Evolutionary conservation across 2,888 invertebrate species (phyloP), one percentile per base, ranked within the genome.

Genomic region (Molanna angustata): DNA sequence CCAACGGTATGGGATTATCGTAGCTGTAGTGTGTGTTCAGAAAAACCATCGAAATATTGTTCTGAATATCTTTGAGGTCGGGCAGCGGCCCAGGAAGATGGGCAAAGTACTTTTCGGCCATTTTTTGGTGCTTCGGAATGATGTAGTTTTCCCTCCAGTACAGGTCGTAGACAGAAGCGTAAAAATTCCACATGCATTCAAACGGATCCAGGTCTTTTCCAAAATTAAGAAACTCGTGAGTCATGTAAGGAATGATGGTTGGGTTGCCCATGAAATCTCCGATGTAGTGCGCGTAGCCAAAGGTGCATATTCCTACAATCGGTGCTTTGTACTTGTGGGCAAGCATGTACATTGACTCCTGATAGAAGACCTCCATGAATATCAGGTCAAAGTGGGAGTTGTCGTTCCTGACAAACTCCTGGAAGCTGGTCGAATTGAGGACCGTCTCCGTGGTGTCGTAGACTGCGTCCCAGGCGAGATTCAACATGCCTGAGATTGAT

Each of bases 1-100:
- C 68, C 18, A 74, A 69, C 0, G 81, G 80, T 4, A 68, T 64
- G 1, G 78, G 69, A 4, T 66, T 58, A 42, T 74, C 73, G 52
- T 75, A 71, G 63, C 76, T 78, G 39, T 71, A 74, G 61, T 82
- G 80, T 6, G 71, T 67, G 61, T 80, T 80, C 0, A 75, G 61
- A 19, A 80, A 62, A 19, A 78, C 63, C 54, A 80, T 49, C 0
- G 77, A 71, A 2, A 67, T 67, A 55, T 77, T 70, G 46, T 56
- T 69, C 58, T 76, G 71, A 56, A 75, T 52, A 2, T 74, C 71
- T 46, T 64, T 69, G 52, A 76, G 63, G 62, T 67, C 70, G 0
- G 76, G 76, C 7, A 70, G 65, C 0, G 72, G 70, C 48, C 70
- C 59, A 6, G 67, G 64, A 42, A 76, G 60, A 48, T 69, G 66